A percentile compares a stretch with the other conserved stretches of the same genome.
Evolutionary conservation across 2,888 invertebrate genomes (phyloP).

Genomic region (Cryptops parisi): DNA sequence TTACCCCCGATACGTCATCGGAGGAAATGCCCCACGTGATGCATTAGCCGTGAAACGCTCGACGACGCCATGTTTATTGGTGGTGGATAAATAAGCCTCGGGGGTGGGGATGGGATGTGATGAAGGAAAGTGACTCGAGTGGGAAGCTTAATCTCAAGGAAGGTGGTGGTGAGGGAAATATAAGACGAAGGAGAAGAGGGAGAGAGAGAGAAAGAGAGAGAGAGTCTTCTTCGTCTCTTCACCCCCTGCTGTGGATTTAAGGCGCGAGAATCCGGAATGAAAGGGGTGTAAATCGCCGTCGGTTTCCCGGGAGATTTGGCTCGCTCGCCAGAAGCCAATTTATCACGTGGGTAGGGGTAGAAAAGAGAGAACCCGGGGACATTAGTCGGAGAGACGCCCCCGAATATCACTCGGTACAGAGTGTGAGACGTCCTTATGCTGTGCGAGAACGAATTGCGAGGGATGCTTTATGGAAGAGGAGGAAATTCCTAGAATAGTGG

Average conservation of each 20-base stretch:
- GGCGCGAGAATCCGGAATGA: no score
- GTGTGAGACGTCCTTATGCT: no score
- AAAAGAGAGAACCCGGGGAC: background rate
- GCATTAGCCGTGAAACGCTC: background rate
- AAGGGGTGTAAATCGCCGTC: background rate
- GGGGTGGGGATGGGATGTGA: no score
- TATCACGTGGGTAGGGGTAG: background rate
- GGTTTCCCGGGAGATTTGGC: background rate
- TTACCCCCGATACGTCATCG: background rate
- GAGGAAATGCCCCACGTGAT: background rate
- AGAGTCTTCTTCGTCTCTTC: no score
- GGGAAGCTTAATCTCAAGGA: background rate
- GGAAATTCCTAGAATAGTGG: no score
- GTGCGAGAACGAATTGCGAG: no score
- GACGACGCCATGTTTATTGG: background rate
- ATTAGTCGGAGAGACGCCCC: background rate
- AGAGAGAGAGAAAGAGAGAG: background rate
- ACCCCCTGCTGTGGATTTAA: no score
- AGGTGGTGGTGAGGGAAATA: background rate
- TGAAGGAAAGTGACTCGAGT: no score
- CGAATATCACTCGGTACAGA: no score
- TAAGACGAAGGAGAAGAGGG: background rate
- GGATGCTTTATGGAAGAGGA: no score
- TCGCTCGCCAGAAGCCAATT: background rate
- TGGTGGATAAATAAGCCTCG: background rate